Evolutionary conservation across 2,888 invertebrate species (phyloP), one percentile per base, ranked within the genome.

Genomic region (Campaea margaritaria): DNA sequence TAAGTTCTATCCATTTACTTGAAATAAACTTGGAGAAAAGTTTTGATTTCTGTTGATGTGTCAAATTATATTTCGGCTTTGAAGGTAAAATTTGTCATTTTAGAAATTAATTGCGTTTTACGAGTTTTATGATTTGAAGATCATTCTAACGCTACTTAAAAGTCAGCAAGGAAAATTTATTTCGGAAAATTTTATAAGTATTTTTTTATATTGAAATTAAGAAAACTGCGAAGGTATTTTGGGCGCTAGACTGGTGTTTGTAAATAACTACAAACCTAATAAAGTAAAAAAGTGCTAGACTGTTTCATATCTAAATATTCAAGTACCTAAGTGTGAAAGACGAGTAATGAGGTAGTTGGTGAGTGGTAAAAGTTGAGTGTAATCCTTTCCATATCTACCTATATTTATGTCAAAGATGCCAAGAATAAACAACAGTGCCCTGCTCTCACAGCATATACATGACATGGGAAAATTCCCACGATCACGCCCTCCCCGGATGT

Each of bases 401-500:
- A 3, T 11, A 36, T 12, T 2, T 36, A 36, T 36, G 12, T n/a
- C 34, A 36, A 12, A 36, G n/a, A 36, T 12, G 12, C 36, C n/a
- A n/a, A 39, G 12, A 38, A 34, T 21, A 54, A 42, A 34, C 36
- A 34, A 54, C n/a, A 42, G 34, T 11, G 14, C 39, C 12, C 43
- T 49, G 42, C 38, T 41, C 36, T 34, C 21, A 51, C 31, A 44
- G 10, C 31, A 53, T 27, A 53, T 28, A 53, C 44, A 14, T 11
- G 41, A 53, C 52, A 42, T 27, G 14, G 52, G 15, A 48, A 43
- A 58, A 28, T 51, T 79, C 74, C 64, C 77, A 78, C 75, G 72
- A 65, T 68, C 70, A 56, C 65, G 67, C 67, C 63, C 60, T 68
- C 71, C 43, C 49, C 71, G 74, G 73, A 76, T 77, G 74, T 75